Evolutionary conservation across 2,113 vertebrate species (phyloP).

Genomic region (Thunnus thynnus): DNA sequence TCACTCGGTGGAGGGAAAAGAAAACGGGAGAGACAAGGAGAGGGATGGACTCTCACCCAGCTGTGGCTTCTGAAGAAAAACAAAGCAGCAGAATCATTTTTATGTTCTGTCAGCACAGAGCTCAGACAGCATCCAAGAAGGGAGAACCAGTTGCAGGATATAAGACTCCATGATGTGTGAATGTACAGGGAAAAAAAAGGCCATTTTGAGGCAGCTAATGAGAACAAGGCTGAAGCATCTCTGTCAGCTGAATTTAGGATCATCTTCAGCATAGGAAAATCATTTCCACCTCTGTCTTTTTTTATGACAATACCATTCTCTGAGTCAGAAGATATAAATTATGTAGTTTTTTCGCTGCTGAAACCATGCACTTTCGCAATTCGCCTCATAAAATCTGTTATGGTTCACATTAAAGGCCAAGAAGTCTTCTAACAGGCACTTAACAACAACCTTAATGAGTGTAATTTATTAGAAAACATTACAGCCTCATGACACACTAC

Average conservation of each 20-base stretch:
- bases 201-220: constrained; percentile 73
- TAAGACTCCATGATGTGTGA: constrained; percentile 71
- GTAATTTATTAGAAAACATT: constrained; percentile 58
- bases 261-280: constrained; percentile 38
- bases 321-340: constrained; percentile 36
- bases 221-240: constrained; percentile 52
- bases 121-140: constrained; percentile 19
- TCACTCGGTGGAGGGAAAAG: constrained; percentile 24
- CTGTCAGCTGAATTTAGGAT: constrained; percentile 57
- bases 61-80: not conserved
- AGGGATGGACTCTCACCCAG: constrained; percentile 16
- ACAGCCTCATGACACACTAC: constrained; percentile 30
- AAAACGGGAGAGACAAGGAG: not conserved
- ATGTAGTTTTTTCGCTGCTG: constrained; percentile 14
- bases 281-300: constrained; percentile 43
- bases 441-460: constrained; percentile 52
- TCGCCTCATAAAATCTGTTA: constrained; percentile 43
- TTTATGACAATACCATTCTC: constrained; percentile 6
- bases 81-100: not conserved
- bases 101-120: constrained; percentile 14
- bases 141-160: constrained; percentile 30
- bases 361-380: constrained; percentile 28
- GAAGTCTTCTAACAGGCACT: constrained; percentile 23
- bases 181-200: constrained; percentile 68
- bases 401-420: constrained; percentile 36